Base-by-base conservation (phyloP, 1,140 invertebrate species). In the Hydropsyche tenuis region DNA sequence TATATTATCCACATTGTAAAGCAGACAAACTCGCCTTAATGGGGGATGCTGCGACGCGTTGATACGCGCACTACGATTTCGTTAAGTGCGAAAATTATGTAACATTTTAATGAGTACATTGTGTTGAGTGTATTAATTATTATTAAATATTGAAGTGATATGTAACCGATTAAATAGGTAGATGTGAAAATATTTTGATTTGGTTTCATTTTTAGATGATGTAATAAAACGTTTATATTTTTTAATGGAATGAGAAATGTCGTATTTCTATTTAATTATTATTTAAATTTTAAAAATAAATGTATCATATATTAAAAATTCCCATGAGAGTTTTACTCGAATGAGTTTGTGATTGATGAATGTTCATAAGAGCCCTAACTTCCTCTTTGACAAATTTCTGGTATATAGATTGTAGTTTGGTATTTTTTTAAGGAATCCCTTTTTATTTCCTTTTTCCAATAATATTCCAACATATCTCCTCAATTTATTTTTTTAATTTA, bases 1-100 rank as follows among this genome's bases (percentile, higher is more conserved):
- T 77, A 77, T 77, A 77, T 77, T 77, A 77, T 77, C 56, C 60
- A 74, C 71, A 77, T 77, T 77, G 76, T 77, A 64, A 66, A 46
- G 70, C 76, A 69, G 66, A 75, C 70, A 70, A 72, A 73, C 69
- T 72, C 53, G 70, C 37, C 51, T 53, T 45, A 22, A 46, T 48
- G 27, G 75, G 73, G 76, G 76, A 77, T 42, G 46, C 70, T 23
- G 5, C 20, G 62, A 1, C 45, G 16, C 20, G 16, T n/a, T 42
- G 30, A 5, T 6, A 63, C 60, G 3, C 2, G 7, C 23, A 27
- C 60, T 51, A 1, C 60, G 30, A 30, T 18, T 18, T 1, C 22
- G 12, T 25, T 20, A 62, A 23, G 5, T 25, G 16, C 5, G 11
- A 14, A 3, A n/a, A n/a, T n/a, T n/a, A n/a, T n/a, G n/a, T n/a